A percentile compares a stretch with the other conserved stretches of the same genome.
These are phyloP conservation scores for Eupsilia transversa DNA, from an alignment of 2,888 invertebrate species.

Conservation along the genomic window DNA sequence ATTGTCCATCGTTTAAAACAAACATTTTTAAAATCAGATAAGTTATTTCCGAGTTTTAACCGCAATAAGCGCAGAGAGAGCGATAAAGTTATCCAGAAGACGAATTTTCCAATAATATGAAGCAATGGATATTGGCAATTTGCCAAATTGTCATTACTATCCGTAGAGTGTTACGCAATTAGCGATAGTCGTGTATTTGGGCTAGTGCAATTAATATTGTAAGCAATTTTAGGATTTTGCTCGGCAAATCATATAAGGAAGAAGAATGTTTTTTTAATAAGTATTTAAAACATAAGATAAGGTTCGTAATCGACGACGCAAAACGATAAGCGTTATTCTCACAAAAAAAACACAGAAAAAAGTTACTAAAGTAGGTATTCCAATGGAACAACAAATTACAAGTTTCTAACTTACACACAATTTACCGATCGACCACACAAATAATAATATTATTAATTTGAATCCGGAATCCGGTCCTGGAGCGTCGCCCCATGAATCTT, in stretches of 20 bases:
- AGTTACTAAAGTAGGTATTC: not conserved
- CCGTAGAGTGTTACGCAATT: slow-evolving; percentile 6
- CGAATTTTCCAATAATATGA: slow-evolving; percentile 6
- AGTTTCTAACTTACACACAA: slow-evolving; percentile 53
- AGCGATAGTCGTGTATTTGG: not conserved
- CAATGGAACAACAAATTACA: slow-evolving; percentile 15
- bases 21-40: no score
- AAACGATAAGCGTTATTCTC: not conserved
- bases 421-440: slow-evolving; percentile 52
- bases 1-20: no score
- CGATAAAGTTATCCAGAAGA: not conserved
- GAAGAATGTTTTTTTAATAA: not conserved
- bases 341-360: not conserved
- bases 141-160: slow-evolving; percentile 13
- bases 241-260: not conserved
- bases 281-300: not conserved
- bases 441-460: slow-evolving; percentile 77
- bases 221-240: not conserved
- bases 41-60: no score
- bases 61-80: not conserved
- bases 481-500: slow-evolving; percentile 81
- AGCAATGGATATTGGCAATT: slow-evolving; percentile 18
- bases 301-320: not conserved
- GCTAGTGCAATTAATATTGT: not conserved
- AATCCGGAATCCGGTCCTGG: slow-evolving; percentile 73